Conservation (phyloP, 2,113 vertebrate species). For the Grammomys dolichurus region DNA sequence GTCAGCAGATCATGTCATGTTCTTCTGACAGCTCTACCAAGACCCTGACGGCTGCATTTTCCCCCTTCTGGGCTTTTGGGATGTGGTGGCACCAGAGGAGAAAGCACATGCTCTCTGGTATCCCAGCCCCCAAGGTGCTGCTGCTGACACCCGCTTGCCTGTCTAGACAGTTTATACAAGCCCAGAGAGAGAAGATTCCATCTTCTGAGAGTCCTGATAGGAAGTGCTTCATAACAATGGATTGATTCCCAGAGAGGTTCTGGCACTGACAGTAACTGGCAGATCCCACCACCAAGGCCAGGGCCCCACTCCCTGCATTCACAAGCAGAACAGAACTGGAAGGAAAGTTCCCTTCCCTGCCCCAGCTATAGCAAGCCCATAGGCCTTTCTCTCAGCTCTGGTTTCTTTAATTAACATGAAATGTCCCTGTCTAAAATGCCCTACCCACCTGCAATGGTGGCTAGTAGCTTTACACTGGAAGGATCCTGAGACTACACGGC, state of each 20-base stretch:
- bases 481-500: not conserved
- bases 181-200: not conserved
- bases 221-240: not conserved
- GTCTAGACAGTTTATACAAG: not conserved
- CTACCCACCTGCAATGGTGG: not conserved
- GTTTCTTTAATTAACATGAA: not conserved
- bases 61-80: constrained; percentile 39
- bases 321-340: not conserved
- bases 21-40: constrained; percentile 61
- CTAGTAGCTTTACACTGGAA: not conserved
- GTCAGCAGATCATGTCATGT: constrained; percentile 30
- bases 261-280: not conserved
- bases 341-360: not conserved
- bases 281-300: not conserved
- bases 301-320: not conserved
- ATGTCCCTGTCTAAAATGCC: not conserved
- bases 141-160: not conserved
- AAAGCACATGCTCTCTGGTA: not conserved
- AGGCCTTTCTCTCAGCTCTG: not conserved
- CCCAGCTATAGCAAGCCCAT: not conserved
- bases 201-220: not conserved
- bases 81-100: constrained; percentile 14
- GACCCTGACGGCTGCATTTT: constrained; percentile 54
- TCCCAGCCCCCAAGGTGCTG: not conserved
- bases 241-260: not conserved